Evolutionary conservation across 2,888 invertebrate genomes (phyloP).

Genomic region (Malthinus seriepunctatus): DNA sequence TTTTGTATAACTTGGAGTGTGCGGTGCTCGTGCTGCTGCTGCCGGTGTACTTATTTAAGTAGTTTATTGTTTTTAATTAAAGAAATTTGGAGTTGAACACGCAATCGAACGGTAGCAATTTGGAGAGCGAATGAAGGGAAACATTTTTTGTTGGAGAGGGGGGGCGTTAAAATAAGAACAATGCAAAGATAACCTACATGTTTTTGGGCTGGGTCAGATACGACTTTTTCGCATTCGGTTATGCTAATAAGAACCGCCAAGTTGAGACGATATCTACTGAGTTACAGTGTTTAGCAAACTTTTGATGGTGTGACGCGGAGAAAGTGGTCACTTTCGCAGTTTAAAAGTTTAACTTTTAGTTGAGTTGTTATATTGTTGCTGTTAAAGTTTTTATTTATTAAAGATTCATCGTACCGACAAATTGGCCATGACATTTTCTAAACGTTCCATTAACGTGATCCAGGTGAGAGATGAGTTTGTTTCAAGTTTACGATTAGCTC

Average conservation of each 20-base stretch:
- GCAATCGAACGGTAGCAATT: no score
- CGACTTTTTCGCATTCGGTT: slow-evolving; percentile 38
- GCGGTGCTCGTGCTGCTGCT: no score
- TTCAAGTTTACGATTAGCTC: slow-evolving; percentile 24
- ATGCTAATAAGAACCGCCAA: slow-evolving; percentile 38
- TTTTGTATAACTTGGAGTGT: no score
- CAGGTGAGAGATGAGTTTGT: slow-evolving; percentile 31
- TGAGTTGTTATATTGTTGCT: background rate
- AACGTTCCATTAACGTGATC: slow-evolving; percentile 19
- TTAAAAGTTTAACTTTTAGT: background rate
- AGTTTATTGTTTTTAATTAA: background rate
- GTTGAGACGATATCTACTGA: slow-evolving; percentile 34
- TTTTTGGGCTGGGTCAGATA: slow-evolving; percentile 43
- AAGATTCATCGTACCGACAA: slow-evolving; percentile 17
- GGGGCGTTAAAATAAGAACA: slow-evolving; percentile 42
- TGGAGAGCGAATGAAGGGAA: no score
- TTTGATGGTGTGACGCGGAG: slow-evolving; percentile 41
- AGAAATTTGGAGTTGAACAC: background rate
- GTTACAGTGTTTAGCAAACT: slow-evolving; percentile 42
- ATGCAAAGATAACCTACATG: slow-evolving; percentile 47
- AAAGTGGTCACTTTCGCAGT: slow-evolving; percentile 38
- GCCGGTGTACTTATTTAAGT: no score
- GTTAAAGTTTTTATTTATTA: slow-evolving; percentile 12
- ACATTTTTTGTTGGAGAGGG: slow-evolving; percentile 7
- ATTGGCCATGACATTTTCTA: slow-evolving; percentile 29